These are phyloP conservation scores for Pogonomyrmex barbatus DNA, from an alignment of 1,140 invertebrate genomes.

Conservation along the genomic window DNA sequence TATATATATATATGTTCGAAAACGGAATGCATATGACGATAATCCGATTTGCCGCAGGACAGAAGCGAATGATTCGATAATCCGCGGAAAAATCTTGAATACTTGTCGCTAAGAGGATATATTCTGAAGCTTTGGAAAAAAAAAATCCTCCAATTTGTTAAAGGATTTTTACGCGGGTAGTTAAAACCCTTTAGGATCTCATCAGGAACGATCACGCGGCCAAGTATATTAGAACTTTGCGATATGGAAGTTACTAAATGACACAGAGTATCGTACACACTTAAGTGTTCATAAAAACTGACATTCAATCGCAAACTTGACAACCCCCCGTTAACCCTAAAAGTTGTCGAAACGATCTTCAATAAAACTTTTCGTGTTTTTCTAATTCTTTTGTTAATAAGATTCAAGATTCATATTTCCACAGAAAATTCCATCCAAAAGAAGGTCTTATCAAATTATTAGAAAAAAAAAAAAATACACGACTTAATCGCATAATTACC, in stretches of 20 bases:
- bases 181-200: conserved; percentile 52
- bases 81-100: conserved; percentile 38
- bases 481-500: too few species aligned
- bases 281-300: conserved; percentile 13
- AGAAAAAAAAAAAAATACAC: too few species aligned
- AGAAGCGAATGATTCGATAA: conserved; percentile 32
- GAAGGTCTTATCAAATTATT: too few species aligned
- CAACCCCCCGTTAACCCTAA: conserved; percentile 24
- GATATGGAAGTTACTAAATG: conserved; percentile 25
- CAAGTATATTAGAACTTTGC: conserved; percentile 26
- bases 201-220: background rate
- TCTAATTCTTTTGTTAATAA: conserved; percentile 12
- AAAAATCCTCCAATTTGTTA: conserved; percentile 37
- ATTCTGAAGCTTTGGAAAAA: background rate
- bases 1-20: conserved; percentile 3
- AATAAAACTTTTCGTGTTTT: background rate
- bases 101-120: conserved; percentile 34
- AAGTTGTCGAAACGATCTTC: conserved; percentile 28
- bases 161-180: conserved; percentile 45
- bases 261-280: background rate
- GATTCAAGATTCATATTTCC: conserved; percentile 32
- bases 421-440: too few species aligned
- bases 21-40: conserved; percentile 22
- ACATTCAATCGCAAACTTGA: conserved; percentile 26
- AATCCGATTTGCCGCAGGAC: conserved; percentile 40